Base-by-base conservation (phyloP, 2,888 invertebrate species). In the Eupelmus urozonus region DNA sequence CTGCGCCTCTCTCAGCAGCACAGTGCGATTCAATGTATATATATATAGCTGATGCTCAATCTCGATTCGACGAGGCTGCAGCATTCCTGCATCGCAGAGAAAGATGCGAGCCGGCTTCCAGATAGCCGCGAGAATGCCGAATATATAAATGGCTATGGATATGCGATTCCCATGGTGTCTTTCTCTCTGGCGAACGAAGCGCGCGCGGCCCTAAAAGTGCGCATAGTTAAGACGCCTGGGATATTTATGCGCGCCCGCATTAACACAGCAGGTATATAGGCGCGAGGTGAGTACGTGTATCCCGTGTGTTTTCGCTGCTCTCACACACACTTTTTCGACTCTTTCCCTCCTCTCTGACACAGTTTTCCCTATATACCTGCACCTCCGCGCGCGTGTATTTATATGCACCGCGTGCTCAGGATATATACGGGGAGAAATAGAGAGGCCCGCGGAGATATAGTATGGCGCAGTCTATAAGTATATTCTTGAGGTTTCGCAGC, bases 211-310 rank as follows among this genome's bases (percentile, higher is more conserved):
- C n/a, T 16, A 16, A 51, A 65, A 29, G 51, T 51, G 9, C 29
- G 51, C 51, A 51, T 49, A 65, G 51, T 45, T 29, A 16, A 34
- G 59, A 49, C n/a, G 53, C 45, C n/a, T 29, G 72, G 42, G 42
- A 42, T 63, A 40, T 74, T 74, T 74, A 74, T 59, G 66, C 34
- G 34, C 59, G 25, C 66, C 74, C 74, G 74, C 74, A 59, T 74
- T 66, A 49, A 20, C 3, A 34, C 9, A 34, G 9, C 60, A 20
- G 29, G 11, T 7, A 11, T 23, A 16, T 23, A 27, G 18, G 45
- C 27, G 13, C 13, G 29, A 18, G 20, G 18, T 34, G 9, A 5
- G 9, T 34, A 34, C n/a, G n/a, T 34, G 9, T 34, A 34, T 34
- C 3, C 9, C 3, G 34, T 34, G 27, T n/a, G 40, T 20, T 3